phyloP scores from a whole-genome alignment of 2,888 invertebrate genomes.

The Myopa testacea region DNA sequence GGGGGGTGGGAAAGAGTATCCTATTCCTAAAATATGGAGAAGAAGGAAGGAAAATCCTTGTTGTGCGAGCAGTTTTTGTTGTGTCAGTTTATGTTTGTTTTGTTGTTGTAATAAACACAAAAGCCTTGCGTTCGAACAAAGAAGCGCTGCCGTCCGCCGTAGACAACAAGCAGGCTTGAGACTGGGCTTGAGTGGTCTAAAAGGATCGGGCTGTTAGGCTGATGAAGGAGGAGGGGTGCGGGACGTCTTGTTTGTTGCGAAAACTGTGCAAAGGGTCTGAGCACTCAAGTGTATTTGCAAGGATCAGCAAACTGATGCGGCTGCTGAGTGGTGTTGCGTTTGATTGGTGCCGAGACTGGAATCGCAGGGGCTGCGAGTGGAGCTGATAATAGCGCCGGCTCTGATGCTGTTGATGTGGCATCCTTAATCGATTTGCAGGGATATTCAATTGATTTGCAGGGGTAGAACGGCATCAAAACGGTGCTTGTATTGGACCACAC shows the following conservation, averaged over 20 bases:
- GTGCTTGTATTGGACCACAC: no score
- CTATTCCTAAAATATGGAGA: no score
- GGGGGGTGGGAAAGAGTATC: no score
- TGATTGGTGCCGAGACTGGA: constrained; percentile 5
- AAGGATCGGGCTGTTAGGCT: background rate
- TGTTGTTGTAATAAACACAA: constrained; percentile 21
- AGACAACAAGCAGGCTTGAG: constrained; percentile 7
- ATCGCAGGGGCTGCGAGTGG: background rate
- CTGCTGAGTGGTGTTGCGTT: constrained; percentile 22
- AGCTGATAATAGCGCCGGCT: background rate
- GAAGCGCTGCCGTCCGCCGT: background rate
- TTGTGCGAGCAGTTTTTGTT: constrained; percentile 2
- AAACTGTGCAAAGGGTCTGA: background rate
- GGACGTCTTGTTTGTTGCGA: background rate
- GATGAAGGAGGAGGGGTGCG: background rate
- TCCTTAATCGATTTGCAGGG: constrained; percentile 3
- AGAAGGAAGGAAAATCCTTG: background rate
- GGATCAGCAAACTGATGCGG: constrained; percentile 26
- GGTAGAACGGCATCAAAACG: no score
- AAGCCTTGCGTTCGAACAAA: constrained; percentile 12
- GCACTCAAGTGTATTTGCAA: constrained; percentile 33
- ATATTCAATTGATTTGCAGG: constrained; percentile 21
- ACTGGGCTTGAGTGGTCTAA: background rate
- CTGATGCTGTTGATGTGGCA: background rate
- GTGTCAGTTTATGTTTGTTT: no score